Evolutionary conservation across 2,797 vertebrate species (phyloP).

Genomic region (Euphonia xanthogaster): DNA sequence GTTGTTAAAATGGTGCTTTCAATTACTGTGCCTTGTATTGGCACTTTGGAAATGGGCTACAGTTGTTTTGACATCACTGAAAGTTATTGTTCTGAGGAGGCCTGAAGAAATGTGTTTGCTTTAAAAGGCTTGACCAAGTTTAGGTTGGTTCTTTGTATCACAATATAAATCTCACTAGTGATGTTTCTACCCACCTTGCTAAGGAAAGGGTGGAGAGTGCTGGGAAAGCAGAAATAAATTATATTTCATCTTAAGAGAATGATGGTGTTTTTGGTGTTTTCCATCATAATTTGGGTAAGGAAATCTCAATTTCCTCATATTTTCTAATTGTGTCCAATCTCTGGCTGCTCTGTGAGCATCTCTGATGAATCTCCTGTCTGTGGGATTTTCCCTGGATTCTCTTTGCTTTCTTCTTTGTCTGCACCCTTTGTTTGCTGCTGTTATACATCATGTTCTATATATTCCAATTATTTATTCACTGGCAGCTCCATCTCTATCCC

Average conservation of each 20-base stretch:
- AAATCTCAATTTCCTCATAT: neutral
- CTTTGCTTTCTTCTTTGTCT: neutral
- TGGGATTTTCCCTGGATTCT: neutral
- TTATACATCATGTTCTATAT: neutral
- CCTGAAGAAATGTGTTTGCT: neutral
- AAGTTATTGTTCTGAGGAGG: slow-evolving; percentile 10
- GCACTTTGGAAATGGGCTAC: neutral
- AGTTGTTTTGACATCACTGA: neutral
- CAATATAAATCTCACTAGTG: neutral
- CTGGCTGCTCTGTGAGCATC: neutral
- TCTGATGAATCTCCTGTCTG: neutral
- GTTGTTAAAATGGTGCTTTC: slow-evolving; percentile 53
- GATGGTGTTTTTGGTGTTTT: neutral
- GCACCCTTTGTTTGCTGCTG: neutral
- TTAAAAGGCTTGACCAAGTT: neutral
- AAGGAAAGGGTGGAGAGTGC: neutral
- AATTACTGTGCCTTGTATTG: slow-evolving; percentile 19
- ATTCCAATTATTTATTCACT: neutral
- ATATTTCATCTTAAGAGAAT: neutral
- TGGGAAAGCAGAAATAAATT: neutral
- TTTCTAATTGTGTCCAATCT: neutral
- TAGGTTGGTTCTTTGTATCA: neutral
- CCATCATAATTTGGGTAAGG: neutral
- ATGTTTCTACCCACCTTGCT: neutral
- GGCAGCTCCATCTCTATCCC: neutral